Evolutionary conservation across 2,113 vertebrate species (phyloP).

Genomic region (Bos indicus): DNA sequence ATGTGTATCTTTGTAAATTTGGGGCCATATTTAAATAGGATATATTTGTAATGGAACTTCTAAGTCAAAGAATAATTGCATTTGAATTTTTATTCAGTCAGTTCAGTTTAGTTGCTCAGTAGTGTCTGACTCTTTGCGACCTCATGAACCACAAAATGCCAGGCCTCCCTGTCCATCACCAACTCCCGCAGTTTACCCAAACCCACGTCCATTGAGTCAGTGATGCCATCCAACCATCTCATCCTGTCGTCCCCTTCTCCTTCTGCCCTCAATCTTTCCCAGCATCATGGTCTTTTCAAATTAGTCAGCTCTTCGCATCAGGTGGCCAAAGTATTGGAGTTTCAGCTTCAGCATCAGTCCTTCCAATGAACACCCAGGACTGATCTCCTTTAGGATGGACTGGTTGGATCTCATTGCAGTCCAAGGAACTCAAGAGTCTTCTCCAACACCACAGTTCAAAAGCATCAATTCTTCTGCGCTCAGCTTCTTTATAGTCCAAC

Average conservation of each 20-base stretch:
- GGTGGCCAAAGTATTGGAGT: not conserved
- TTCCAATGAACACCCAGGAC: not conserved
- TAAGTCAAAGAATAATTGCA: not conserved
- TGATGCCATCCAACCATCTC: not conserved
- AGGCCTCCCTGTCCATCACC: not conserved
- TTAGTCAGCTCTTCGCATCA: not conserved
- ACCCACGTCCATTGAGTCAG: not conserved
- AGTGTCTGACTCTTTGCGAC: not conserved
- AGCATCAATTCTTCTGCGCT: accelerated
- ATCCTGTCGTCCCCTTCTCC: not conserved
- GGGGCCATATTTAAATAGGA: not conserved
- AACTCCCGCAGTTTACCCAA: not conserved
- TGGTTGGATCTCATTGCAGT: no score
- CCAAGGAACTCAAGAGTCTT: no score
- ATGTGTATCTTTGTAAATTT: not conserved
- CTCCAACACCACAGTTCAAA: not conserved
- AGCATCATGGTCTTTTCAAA: not conserved
- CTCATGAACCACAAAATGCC: not conserved
- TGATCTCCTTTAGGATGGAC: no score
- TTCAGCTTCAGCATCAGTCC: not conserved
- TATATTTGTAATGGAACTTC: not conserved
- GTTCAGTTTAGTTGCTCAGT: not conserved
- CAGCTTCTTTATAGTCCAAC: not conserved
- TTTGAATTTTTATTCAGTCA: not conserved
- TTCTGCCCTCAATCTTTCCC: not conserved